A percentile compares a stretch with the other conserved stretches of the same genome.
These are phyloP conservation scores for Spheniscus humboldti DNA, from an alignment of 2,797 vertebrate genomes.

Conservation along the genomic window DNA sequence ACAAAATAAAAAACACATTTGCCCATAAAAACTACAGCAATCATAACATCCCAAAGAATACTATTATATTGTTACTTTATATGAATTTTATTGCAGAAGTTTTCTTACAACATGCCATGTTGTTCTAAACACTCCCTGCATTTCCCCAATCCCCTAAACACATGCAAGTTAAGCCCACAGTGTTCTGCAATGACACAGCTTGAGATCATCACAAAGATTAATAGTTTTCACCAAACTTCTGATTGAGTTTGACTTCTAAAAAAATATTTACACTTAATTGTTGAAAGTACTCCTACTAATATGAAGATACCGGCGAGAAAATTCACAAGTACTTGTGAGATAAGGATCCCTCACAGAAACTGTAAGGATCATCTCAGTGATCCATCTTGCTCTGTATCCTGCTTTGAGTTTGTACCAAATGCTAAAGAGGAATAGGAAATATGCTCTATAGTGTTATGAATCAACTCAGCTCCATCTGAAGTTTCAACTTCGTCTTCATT, in stretches of 20 bases:
- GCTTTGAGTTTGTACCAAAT: not conserved
- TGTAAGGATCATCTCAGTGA: not conserved
- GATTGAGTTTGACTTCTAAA: not conserved
- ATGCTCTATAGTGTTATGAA: not conserved
- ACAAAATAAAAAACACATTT: not conserved
- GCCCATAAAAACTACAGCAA: not conserved
- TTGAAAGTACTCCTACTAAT: not conserved
- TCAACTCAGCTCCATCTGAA: not conserved
- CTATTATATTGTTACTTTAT: not conserved
- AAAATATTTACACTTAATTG: not conserved
- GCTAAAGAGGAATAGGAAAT: not conserved
- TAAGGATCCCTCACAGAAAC: not conserved
- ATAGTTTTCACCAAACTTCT: not conserved
- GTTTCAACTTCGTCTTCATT: not conserved
- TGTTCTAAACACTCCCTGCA: not conserved
- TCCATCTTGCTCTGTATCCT: not conserved
- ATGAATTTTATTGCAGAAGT: not conserved
- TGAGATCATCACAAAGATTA: not conserved
- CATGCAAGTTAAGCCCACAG: not conserved
- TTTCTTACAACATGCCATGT: not conserved
- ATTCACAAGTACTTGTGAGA: not conserved
- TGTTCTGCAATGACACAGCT: not conserved
- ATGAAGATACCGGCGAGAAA: not conserved
- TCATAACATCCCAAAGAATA: not conserved
- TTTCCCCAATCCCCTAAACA: not conserved